Evolutionary conservation across 2,888 invertebrate genomes (phyloP), one percentile per base, ranked within the genome.

Genomic region (Lasioglossum lativentre): DNA sequence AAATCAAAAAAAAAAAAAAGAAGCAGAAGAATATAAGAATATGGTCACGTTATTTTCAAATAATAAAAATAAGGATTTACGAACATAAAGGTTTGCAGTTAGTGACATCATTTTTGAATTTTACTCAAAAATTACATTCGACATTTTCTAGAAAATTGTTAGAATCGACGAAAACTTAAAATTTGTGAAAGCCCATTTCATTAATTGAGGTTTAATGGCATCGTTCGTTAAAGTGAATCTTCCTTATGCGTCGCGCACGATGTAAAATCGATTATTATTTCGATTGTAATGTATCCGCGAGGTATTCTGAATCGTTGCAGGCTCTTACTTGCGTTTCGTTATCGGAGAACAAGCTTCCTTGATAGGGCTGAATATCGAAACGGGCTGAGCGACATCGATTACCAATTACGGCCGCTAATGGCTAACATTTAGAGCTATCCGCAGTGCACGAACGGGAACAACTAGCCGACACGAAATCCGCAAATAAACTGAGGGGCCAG

Each of bases 381-480:
- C 80, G 63, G 75, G 81, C 81, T 79, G 68, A 71, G 59, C 78
- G 83, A 83, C 89, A 88, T 91, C 87, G 89, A 90, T 90, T 87
- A 88, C 89, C 85, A 86, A 87, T 88, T 89, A 88, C 38, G 78
- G 78, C 76, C 66, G 81, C 77, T 77, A 83, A 86, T 79, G 83
- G 73, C 83, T 82, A 83, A 73, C 85, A 78, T 89, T 90, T 90
- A 82, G 42, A 83, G 70, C 47, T 71, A 82, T 79, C 75, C 85
- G 83, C 82, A 80, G 73, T 73, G 83, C 71, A 77, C 81, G 59
- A 83, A 80, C 71, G 42, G 78, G 71, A 86, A 88, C 79, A 88
- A 86, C 79, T 84, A 71, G 66, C 47, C 75, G 82, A 76, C 86
- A 88, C 82, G 85, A 82, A 52, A 89, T 86, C 75, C 56, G 27